Evolutionary conservation across 2,113 vertebrate species (phyloP), one percentile per base, ranked within the genome.

Genomic region (Motacilla tschutschensis): DNA sequence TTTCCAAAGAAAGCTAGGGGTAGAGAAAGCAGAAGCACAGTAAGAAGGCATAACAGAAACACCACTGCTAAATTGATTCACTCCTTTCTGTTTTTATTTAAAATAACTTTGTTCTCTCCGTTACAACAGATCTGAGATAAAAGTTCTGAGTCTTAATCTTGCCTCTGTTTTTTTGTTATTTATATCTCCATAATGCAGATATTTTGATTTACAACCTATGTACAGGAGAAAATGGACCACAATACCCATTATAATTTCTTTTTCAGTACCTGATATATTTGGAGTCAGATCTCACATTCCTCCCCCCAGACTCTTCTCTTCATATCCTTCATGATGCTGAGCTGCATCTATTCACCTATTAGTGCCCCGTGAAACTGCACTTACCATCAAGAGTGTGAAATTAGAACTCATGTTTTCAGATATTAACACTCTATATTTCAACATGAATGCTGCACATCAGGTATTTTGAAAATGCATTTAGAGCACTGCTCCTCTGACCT

Each of bases 1-100:
- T 99, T 99, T 47, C 99, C 99, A 90, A 99, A 99, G 95, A 99
- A 99, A 89, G 98, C 99, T 99, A 95, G 21, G 76, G 73, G 64
- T 58, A 64, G 40, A 93, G 41, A 82, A 60, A 79, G 66, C 35
- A 90, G 64, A 87, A 75, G 43, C 5, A 12, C 0, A 4, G n/a
- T 92, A 76, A 96, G 87, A 28, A 73, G 11, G 44, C 5, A 2
- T 66, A 89, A 74, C 22, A 90, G 20, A 89, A 91, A 79, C 18
- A 86, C 8, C 13, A 15, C 1, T 33, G 53, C 79, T 43, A 79
- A 67, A 38, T 4, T 40, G 47, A 43, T 14, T 48, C 5, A 33
- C 53, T 70, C 29, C 26, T 57, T 79, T 65, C 31, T 46, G 40
- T 10, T 80, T 83, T 18, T 67, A 72, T 36, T 44, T n/a, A 57